Conservation (phyloP, 2,113 vertebrate genomes). For the Etheostoma spectabile region DNA sequence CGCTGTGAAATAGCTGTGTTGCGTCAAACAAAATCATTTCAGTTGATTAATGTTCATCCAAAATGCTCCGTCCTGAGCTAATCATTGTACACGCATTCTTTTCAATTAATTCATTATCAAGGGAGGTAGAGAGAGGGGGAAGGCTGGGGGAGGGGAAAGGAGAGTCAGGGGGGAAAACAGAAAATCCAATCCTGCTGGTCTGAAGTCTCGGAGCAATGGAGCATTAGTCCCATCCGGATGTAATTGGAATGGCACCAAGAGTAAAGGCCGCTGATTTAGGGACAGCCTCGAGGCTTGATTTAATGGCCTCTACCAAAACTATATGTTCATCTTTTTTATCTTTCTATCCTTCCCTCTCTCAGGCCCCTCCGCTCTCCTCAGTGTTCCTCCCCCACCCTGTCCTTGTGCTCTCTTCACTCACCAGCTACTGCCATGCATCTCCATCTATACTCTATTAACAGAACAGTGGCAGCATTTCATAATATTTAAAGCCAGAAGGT, state of each 20-base stretch:
- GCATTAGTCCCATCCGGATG: conserved; percentile 83
- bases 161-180: conserved; percentile 60
- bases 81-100: conserved; percentile 79
- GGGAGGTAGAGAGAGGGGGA: conserved; percentile 55
- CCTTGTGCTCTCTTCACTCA: conserved; percentile 51
- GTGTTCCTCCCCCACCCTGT: conserved; percentile 66
- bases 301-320: conserved; percentile 91
- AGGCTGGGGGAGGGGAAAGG: conserved; percentile 58
- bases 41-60: conserved; percentile 73
- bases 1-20: conserved; percentile 18
- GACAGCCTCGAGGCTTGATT: conserved; percentile 86
- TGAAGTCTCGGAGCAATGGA: conserved; percentile 72
- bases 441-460: conserved; percentile 70
- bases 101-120: conserved; percentile 81
- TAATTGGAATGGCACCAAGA: conserved; percentile 80
- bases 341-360: conserved; percentile 64
- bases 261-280: conserved; percentile 84
- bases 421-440: conserved; percentile 62
- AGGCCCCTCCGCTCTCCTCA: conserved; percentile 14
- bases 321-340: conserved; percentile 91
- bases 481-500: conserved; percentile 58
- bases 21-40: conserved; percentile 53
- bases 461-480: conserved; percentile 47
- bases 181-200: conserved; percentile 76
- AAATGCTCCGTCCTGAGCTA: conserved; percentile 65